Evolutionary conservation across 2,797 vertebrate genomes (phyloP).

Genomic region (Scarus forsteni): DNA sequence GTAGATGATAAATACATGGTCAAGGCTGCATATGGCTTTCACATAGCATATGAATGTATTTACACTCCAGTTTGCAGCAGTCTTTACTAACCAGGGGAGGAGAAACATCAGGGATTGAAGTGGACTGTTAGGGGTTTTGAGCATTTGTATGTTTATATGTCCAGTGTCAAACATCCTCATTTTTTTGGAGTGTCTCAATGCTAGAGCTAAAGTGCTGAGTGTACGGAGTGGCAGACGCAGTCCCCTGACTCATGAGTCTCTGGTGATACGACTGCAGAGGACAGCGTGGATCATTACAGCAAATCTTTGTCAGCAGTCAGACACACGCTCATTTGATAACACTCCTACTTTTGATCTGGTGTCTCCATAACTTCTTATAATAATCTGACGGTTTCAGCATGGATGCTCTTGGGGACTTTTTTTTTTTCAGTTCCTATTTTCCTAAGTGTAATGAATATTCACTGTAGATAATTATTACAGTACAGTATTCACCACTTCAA

Average conservation of each 20-base stretch:
- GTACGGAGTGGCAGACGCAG: slow-evolving; percentile 32
- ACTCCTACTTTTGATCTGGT: slow-evolving; percentile 25
- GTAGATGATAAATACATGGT: slow-evolving; percentile 64
- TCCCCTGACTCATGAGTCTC: slow-evolving; percentile 50
- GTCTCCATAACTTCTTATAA: slow-evolving; percentile 36
- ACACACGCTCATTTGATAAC: slow-evolving; percentile 39
- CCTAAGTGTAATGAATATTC: not conserved
- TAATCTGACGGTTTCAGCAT: slow-evolving; percentile 1
- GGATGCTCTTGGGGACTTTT: not conserved
- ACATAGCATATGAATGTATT: slow-evolving; percentile 65
- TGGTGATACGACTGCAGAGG: slow-evolving; percentile 40
- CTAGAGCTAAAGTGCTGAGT: slow-evolving; percentile 35
- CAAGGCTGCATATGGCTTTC: slow-evolving; percentile 56
- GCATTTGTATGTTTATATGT: not conserved
- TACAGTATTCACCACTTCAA: too few relatives aligned
- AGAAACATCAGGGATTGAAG: not conserved
- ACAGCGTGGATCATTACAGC: slow-evolving; percentile 57
- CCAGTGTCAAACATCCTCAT: slow-evolving; percentile 10
- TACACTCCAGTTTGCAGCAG: slow-evolving; percentile 54
- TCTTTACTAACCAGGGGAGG: slow-evolving; percentile 36
- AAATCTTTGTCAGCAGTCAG: slow-evolving; percentile 60
- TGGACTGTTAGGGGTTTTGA: not conserved
- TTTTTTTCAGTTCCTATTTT: slow-evolving; percentile 9
- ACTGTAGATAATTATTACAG: not conserved
- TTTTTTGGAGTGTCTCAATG: slow-evolving; percentile 12